Conservation (phyloP, 2,113 vertebrate genomes). For the Lophotis ruficrista region DNA sequence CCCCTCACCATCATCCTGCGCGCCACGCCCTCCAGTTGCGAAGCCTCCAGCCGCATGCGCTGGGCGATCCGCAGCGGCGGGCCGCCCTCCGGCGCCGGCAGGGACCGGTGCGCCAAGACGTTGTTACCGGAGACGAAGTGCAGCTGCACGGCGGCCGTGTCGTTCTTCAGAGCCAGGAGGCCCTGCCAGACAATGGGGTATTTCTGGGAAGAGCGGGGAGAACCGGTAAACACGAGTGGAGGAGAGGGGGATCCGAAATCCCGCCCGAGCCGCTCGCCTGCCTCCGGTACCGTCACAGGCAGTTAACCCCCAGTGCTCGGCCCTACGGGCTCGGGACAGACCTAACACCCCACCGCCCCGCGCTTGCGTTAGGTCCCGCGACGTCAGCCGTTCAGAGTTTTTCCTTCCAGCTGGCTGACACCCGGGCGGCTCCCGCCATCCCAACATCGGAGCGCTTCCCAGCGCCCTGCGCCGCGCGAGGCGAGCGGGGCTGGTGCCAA, state of each 20-base stretch:
- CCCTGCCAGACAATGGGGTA: slow-evolving; percentile 99
- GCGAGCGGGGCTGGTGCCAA: neutral
- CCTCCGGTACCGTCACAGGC: accelerated
- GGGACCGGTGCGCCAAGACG: slow-evolving; percentile 90
- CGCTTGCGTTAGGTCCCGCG: neutral
- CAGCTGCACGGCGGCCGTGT: slow-evolving; percentile 95
- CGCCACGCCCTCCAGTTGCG: slow-evolving; percentile 93
- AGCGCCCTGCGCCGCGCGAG: neutral
- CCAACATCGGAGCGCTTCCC: neutral
- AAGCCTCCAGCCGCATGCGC: slow-evolving; percentile 95
- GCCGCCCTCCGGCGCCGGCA: slow-evolving; percentile 91
- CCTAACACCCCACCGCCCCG: neutral
- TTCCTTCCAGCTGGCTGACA: neutral
- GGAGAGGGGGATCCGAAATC: neutral
- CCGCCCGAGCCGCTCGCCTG: accelerated
- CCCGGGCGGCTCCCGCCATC: neutral
- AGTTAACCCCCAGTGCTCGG: neutral
- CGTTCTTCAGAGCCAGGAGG: slow-evolving; percentile 93
- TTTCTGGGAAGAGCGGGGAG: slow-evolving; percentile 79
- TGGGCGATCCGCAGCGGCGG: slow-evolving; percentile 93
- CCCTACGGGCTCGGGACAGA: neutral
- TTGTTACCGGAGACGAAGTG: slow-evolving; percentile 98
- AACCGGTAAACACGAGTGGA: accelerated
- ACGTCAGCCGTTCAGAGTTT: neutral
- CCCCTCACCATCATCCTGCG: slow-evolving; percentile 90